phyloP scores from a whole-genome alignment of 2,113 vertebrate genomes.

The Rhynchomys soricoides region DNA sequence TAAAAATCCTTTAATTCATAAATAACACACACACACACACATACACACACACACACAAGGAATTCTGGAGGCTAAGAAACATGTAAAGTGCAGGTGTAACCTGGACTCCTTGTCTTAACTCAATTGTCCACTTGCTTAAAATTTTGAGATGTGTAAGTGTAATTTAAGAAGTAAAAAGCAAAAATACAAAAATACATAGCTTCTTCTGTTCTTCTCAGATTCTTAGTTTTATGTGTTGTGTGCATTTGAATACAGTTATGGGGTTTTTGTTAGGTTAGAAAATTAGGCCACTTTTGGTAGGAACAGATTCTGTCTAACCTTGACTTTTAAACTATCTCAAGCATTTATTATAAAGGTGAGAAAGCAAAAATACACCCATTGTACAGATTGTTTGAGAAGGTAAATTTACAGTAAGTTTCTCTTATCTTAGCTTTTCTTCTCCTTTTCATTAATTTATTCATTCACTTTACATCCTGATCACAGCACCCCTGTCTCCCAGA shows the following conservation, averaged over 20 bases:
- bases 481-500: too few relatives aligned
- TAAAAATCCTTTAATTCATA: slow-evolving; percentile 22
- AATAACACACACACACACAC: slow-evolving; percentile 24
- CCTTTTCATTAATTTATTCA: background rate
- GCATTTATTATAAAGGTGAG: background rate
- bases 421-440: background rate
- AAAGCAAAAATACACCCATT: background rate
- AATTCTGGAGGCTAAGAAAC: background rate
- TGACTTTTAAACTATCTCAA: background rate
- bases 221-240: background rate
- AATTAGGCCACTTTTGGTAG: background rate
- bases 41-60: background rate
- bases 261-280: background rate
- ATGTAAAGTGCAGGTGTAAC: background rate
- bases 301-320: background rate
- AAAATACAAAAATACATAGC: background rate
- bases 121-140: background rate
- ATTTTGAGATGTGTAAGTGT: background rate
- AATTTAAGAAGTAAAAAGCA: background rate
- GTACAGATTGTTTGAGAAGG: background rate
- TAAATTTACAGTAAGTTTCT: background rate
- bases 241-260: background rate
- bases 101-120: background rate
- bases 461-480: too few relatives aligned
- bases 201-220: background rate